phyloP scores from a whole-genome alignment of 1,140 invertebrate species.

The Calycopis cecrops region DNA sequence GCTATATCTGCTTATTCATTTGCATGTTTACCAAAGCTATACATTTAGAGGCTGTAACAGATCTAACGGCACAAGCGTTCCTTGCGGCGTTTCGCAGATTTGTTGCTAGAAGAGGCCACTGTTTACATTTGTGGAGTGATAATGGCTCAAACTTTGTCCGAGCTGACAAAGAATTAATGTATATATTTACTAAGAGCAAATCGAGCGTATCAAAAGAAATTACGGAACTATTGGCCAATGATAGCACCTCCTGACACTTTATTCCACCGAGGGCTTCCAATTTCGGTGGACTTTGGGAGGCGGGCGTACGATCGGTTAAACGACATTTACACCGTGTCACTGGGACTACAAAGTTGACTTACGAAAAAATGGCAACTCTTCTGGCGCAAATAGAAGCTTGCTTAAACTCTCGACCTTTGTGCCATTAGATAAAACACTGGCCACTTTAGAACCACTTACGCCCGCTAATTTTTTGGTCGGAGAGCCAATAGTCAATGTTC shows the following conservation, averaged over 20 bases:
- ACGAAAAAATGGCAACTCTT: slow-evolving; percentile 31
- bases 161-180: slow-evolving; percentile 5
- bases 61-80: slow-evolving; percentile 3
- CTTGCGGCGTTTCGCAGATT: slow-evolving; percentile 3
- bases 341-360: slow-evolving; percentile 26
- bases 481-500: slow-evolving; percentile 32
- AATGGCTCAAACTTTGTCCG: slow-evolving; percentile 10
- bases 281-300: slow-evolving; percentile 29
- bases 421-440: slow-evolving; percentile 18
- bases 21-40: slow-evolving; percentile 4
- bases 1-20: slow-evolving; percentile 10
- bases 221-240: slow-evolving; percentile 13
- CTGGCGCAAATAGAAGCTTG: slow-evolving; percentile 32
- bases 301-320: slow-evolving; percentile 32
- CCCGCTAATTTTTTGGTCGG: slow-evolving; percentile 54
- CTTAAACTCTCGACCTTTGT: slow-evolving; percentile 29
- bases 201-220: too few species aligned
- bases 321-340: slow-evolving; percentile 27
- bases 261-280: slow-evolving; percentile 24
- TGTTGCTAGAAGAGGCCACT: slow-evolving; percentile 1
- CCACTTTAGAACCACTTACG: slow-evolving; percentile 26
- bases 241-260: slow-evolving; percentile 25
- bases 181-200: too few species aligned
- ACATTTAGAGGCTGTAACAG: background rate
- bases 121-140: slow-evolving; percentile 8